A percentile compares a stretch with the other conserved stretches of the same genome.
phyloP scores from a whole-genome alignment of 92 coral and sea anemone genomes.

The Nematostella vectensis region DNA sequence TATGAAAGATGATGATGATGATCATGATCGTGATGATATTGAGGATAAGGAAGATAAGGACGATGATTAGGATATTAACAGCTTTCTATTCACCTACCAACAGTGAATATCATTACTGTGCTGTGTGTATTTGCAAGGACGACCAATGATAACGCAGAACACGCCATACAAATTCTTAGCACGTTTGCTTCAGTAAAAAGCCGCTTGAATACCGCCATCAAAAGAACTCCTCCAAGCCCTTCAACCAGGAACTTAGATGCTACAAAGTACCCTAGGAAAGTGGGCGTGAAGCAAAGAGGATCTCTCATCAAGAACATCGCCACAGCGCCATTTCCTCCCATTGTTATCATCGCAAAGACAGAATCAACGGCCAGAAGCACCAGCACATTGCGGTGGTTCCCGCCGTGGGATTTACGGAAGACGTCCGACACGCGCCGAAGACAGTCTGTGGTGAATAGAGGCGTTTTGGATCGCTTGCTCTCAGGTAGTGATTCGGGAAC shows the following conservation, averaged over 20 bases:
- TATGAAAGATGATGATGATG: no score
- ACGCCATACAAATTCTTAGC: conserved; percentile 35
- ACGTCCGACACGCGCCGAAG: conserved; percentile 32
- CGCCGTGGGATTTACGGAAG: conserved; percentile 12
- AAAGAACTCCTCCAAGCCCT: conserved; percentile 53
- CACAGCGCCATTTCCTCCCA: conserved; percentile 23
- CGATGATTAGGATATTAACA: no score
- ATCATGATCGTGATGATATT: no score
- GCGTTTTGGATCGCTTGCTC: background rate
- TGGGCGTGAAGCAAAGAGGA: conserved; percentile 64
- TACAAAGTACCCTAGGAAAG: conserved; percentile 45
- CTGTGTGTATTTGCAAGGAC: conserved; percentile 30
- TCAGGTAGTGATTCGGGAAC: conserved; percentile 66
- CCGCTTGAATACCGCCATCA: conserved; percentile 41
- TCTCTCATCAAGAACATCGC: conserved; percentile 42
- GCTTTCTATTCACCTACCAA: no score
- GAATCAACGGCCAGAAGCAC: conserved; percentile 24
- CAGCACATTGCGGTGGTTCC: conserved; percentile 32
- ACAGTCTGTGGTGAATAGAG: conserved; percentile 45
- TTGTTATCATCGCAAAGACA: conserved; percentile 9
- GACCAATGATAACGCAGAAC: conserved; percentile 24
- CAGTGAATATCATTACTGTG: conserved; percentile 23
- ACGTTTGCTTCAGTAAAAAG: conserved; percentile 41
- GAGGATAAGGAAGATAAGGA: no score
- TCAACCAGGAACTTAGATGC: conserved; percentile 39